Evolutionary conservation across 2,888 invertebrate species (phyloP).

Genomic region (Drosophila tanythrix): DNA sequence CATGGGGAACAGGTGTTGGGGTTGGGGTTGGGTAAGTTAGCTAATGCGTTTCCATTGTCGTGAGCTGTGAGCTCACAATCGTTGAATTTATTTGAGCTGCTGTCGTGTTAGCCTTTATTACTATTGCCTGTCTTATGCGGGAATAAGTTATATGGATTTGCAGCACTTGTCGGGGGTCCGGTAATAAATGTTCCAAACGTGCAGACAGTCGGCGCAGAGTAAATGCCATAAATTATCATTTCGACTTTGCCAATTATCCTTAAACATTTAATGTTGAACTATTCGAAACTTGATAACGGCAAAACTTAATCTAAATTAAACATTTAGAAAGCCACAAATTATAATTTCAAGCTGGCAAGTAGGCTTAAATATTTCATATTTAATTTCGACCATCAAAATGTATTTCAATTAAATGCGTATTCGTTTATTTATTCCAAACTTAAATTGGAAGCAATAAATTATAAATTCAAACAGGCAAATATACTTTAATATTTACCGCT

Average conservation of each 20-base stretch:
- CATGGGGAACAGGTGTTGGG: background rate
- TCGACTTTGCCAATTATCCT: slow-evolving; percentile 31
- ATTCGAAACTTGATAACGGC: background rate
- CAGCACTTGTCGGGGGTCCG: slow-evolving; percentile 31
- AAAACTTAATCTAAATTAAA: background rate
- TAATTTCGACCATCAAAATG: background rate
- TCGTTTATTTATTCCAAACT: background rate
- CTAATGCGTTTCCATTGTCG: slow-evolving; percentile 79
- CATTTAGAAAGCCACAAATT: background rate
- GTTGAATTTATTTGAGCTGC: slow-evolving; percentile 66
- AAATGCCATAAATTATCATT: slow-evolving; percentile 49
- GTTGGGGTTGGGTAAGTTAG: slow-evolving; percentile 6
- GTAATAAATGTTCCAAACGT: slow-evolving; percentile 57
- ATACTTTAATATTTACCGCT: background rate
- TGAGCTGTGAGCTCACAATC: slow-evolving; percentile 42
- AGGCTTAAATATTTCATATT: background rate
- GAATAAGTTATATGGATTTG: slow-evolving; percentile 71
- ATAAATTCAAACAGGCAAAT: background rate
- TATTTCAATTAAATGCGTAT: background rate
- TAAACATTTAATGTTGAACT: slow-evolving; percentile 27
- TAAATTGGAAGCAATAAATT: background rate
- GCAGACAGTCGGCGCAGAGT: slow-evolving; percentile 31
- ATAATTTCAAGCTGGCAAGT: background rate
- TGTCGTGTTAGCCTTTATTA: slow-evolving; percentile 66
- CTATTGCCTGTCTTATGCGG: slow-evolving; percentile 71